These are phyloP conservation scores for Rissa tridactyla DNA, from an alignment of 2,113 vertebrate genomes.

Conservation along the genomic window DNA sequence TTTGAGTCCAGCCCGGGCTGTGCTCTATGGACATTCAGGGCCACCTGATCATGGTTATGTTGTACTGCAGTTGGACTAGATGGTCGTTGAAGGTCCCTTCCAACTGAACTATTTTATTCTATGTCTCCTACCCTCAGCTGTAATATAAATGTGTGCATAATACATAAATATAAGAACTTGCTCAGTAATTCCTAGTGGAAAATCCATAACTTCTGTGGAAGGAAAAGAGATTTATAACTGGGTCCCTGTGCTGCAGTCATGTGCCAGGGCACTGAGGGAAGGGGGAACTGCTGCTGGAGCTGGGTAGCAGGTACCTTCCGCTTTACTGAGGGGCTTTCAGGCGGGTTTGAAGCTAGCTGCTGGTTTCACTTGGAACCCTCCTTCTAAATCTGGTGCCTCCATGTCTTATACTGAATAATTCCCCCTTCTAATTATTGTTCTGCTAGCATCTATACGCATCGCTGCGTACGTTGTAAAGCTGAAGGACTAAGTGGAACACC, in stretches of 20 bases:
- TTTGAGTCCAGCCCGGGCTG: background rate
- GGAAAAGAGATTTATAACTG: background rate
- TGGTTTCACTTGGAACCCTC: background rate
- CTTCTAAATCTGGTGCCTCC: background rate
- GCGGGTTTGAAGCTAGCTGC: fast-evolving
- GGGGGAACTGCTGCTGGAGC: background rate
- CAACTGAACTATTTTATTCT: background rate
- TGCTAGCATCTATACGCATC: background rate
- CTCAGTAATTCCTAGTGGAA: background rate
- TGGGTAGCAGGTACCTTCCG: no score
- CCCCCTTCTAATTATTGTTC: background rate
- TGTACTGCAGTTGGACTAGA: background rate
- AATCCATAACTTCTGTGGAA: background rate
- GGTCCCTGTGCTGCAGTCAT: background rate
- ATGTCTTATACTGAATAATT: background rate
- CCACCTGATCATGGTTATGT: background rate
- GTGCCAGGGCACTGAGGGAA: background rate
- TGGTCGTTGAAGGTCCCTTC: background rate
- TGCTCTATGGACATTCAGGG: background rate
- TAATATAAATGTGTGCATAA: background rate
- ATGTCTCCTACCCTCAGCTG: background rate
- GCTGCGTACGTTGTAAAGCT: background rate
- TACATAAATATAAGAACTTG: background rate
- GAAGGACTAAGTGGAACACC: background rate
- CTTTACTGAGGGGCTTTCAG: background rate